Conservation (phyloP, 2,113 vertebrate species). For the Thermophis baileyi region DNA sequence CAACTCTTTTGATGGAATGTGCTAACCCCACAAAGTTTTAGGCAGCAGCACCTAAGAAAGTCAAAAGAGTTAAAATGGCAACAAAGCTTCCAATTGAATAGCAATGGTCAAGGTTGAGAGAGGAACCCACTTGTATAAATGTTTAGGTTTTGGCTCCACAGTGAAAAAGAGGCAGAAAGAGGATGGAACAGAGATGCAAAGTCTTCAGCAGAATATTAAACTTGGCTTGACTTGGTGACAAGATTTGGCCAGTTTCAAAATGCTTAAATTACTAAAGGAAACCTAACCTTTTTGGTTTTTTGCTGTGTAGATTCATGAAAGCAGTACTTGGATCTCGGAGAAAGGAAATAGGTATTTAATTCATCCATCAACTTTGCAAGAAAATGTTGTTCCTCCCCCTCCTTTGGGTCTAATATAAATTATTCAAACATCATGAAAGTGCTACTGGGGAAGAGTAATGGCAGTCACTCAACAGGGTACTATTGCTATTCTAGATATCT, state of each 20-base stretch:
- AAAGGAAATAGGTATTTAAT: conserved; percentile 14
- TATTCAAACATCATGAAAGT: conserved; percentile 3
- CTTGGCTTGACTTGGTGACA: not conserved
- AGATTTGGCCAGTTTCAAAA: not conserved
- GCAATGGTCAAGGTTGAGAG: not conserved
- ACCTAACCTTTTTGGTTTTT: not conserved
- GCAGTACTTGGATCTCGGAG: not conserved
- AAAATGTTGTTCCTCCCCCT: not conserved
- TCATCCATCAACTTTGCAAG: not conserved
- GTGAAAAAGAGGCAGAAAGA: not conserved
- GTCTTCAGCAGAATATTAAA: not conserved
- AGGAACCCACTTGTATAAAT: not conserved
- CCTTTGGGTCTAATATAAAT: conserved; percentile 22
- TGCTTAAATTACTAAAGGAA: not conserved
- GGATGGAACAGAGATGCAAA: not conserved
- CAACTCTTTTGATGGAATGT: not conserved
- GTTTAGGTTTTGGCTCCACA: not conserved
- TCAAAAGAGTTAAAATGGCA: not conserved
- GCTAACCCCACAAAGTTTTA: not conserved
- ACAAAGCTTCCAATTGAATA: not conserved
- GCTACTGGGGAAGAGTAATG: not conserved
- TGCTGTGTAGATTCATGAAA: not conserved
- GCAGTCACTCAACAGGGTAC: not conserved
- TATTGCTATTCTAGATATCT: conserved; percentile 2
- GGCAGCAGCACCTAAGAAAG: not conserved